A percentile compares a stretch with the other conserved stretches of the same genome.
phyloP scores from a whole-genome alignment of 2,888 invertebrate species.

The Teleogryllus oceanicus region DNA sequence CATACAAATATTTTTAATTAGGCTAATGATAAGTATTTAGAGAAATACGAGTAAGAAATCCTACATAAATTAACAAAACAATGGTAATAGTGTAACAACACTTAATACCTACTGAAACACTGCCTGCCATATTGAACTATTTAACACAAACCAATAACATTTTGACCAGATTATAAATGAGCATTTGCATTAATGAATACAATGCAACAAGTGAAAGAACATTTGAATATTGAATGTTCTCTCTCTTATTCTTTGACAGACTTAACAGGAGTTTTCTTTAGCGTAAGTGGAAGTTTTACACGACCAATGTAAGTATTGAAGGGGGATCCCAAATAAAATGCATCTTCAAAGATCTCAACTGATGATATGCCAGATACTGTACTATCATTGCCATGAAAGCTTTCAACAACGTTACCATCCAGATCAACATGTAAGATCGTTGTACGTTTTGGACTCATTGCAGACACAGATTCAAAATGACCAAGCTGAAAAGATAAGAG shows the following conservation, averaged over 20 bases:
- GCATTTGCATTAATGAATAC: too few species aligned
- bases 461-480: conserved; percentile 55
- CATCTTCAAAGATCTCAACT: conserved; percentile 52
- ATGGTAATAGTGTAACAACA: too few species aligned
- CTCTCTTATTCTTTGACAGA: background rate
- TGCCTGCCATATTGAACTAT: too few species aligned
- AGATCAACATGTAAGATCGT: conserved; percentile 66
- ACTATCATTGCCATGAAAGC: conserved; percentile 61
- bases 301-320: conserved; percentile 62
- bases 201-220: too few species aligned
- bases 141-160: too few species aligned
- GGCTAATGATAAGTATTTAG: too few species aligned
- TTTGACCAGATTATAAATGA: too few species aligned
- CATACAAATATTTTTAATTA: too few species aligned
- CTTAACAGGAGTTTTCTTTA: background rate
- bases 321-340: conserved; percentile 56
- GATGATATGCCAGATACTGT: conserved; percentile 59
- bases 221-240: too few species aligned
- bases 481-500: conserved; percentile 57
- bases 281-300: conserved; percentile 53
- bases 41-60: too few species aligned
- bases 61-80: too few species aligned
- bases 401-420: conserved; percentile 68
- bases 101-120: too few species aligned
- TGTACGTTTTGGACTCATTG: conserved; percentile 49